Conservation (phyloP, 2,113 vertebrate species). For the Albula glossodonta region DNA sequence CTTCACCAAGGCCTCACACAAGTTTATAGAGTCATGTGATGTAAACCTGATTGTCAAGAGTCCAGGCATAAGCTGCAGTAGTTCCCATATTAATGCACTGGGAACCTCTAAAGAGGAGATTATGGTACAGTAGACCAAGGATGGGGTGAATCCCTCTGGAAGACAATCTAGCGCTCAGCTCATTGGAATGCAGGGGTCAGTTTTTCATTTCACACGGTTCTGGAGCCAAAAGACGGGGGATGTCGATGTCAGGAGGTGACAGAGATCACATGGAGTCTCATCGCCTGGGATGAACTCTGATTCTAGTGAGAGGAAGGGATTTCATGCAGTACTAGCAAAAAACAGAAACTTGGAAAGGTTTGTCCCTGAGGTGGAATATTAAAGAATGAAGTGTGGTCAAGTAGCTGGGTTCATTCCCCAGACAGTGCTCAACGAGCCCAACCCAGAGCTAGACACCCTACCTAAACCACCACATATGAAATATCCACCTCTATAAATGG, state of each 20-base stretch:
- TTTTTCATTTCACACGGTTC: conserved; percentile 4
- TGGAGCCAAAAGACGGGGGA: neutral
- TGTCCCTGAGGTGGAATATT: neutral
- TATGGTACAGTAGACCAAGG: neutral
- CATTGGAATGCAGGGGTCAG: neutral
- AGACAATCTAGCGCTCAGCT: neutral
- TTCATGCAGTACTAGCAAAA: neutral
- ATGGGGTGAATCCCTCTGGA: conserved; percentile 2
- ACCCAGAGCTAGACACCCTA: too few species aligned
- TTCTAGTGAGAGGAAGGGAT: neutral
- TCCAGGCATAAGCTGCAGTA: neutral
- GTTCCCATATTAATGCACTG: neutral
- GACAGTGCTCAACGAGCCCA: too few species aligned
- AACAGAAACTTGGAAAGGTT: neutral
- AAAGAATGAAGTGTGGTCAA: neutral
- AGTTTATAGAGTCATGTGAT: neutral
- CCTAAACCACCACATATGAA: too few species aligned
- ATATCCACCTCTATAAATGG: too few species aligned
- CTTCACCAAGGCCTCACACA: neutral
- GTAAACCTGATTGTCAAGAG: neutral
- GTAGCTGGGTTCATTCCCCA: too few species aligned
- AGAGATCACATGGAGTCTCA: conserved; percentile 11
- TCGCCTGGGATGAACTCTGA: neutral
- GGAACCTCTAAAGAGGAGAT: neutral
- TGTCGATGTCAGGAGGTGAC: neutral